Evolutionary conservation across 2,113 vertebrate genomes (phyloP), one percentile per base, ranked within the genome.

Genomic region (Lota lota): DNA sequence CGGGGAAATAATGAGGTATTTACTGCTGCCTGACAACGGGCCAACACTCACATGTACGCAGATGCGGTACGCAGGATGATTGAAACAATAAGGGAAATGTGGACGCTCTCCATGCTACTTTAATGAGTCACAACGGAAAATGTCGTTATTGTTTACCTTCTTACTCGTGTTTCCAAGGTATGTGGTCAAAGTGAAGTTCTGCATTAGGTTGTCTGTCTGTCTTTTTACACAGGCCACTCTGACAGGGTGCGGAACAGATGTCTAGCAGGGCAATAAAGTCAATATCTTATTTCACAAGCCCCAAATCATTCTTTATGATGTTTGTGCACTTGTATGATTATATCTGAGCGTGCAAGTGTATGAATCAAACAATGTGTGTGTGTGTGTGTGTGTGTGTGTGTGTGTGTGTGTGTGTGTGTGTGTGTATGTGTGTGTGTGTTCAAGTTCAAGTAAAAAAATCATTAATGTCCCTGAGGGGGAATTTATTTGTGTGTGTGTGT

Each of bases 181-280:
- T 47, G 6, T 47, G 8, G 40, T 47, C 10, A 2, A 47, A 47
- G 10, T 1, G 10, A 47, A 47, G 10, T 8, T 47, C 3, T 14
- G 40, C 10, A 12, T 47, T 47, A 47, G 16, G 56, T 58, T 58
- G 56, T 58, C 19, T n/a, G 3, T 58, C 18, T 57, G 4, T n/a
- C 56, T 10, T 2, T 58, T 2, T 58, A 58, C 56, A 58, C 18
- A 58, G 56, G 18, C 56, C 17, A 20, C 0, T 17, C 16, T 57
- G 54, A 8, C 56, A 5, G 18, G 19, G 56, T 19, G 19, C n/a
- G 16, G 5, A 64, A 64, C 63, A 64, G 63, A 50, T 64, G 63
- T 50, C 18, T 19, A n/a, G 19, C 63, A 20, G 47, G 20, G 63
- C 63, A 22, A 64, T 64, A 64, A 64, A 64, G 63, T 50, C 20